A percentile compares a stretch with the other conserved stretches of the same genome.
Conservation (phyloP, 2,888 invertebrate genomes). For the Drosophila mulleri region DNA sequence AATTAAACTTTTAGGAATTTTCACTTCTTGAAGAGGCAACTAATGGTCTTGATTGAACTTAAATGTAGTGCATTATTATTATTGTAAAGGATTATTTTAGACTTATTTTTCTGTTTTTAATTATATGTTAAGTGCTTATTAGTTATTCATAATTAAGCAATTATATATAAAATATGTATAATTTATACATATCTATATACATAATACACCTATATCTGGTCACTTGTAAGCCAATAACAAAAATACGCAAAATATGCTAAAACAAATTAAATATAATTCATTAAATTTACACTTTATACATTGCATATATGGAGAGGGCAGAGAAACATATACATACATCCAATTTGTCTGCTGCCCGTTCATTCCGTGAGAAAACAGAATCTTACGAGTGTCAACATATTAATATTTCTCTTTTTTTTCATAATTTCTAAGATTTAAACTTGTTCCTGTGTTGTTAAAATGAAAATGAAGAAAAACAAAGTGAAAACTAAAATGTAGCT, state of each 20-base stretch:
- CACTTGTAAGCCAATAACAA: slow-evolving; percentile 82
- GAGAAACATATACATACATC: slow-evolving; percentile 8
- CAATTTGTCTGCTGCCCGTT: slow-evolving; percentile 23
- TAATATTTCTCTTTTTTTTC: slow-evolving; percentile 27
- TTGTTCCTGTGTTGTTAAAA: slow-evolving; percentile 79
- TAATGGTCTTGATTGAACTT: slow-evolving; percentile 23
- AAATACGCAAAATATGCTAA: slow-evolving; percentile 40
- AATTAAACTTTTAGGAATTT: slow-evolving; percentile 16
- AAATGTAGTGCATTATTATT: slow-evolving; percentile 52
- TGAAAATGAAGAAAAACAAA: slow-evolving; percentile 35
- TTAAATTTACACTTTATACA: slow-evolving; percentile 61
- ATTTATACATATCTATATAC: slow-evolving; percentile 10
- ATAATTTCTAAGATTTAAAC: slow-evolving; percentile 55
- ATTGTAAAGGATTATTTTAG: slow-evolving; percentile 15
- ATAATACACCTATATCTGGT: slow-evolving; percentile 78
- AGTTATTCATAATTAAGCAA: slow-evolving; percentile 47
- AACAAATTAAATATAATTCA: slow-evolving; percentile 53
- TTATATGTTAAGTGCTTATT: slow-evolving; percentile 38
- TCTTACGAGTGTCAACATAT: slow-evolving; percentile 27
- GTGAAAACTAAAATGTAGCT: slow-evolving; percentile 42
- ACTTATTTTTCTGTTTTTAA: slow-evolving; percentile 14
- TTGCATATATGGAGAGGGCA: slow-evolving; percentile 50
- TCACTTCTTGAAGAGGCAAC: slow-evolving; percentile 37
- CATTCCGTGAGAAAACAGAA: slow-evolving; percentile 30
- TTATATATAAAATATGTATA: neutral